Evolutionary conservation across 2,888 invertebrate genomes (phyloP), one percentile per base, ranked within the genome.

Genomic region (Tenthredo amoena): DNA sequence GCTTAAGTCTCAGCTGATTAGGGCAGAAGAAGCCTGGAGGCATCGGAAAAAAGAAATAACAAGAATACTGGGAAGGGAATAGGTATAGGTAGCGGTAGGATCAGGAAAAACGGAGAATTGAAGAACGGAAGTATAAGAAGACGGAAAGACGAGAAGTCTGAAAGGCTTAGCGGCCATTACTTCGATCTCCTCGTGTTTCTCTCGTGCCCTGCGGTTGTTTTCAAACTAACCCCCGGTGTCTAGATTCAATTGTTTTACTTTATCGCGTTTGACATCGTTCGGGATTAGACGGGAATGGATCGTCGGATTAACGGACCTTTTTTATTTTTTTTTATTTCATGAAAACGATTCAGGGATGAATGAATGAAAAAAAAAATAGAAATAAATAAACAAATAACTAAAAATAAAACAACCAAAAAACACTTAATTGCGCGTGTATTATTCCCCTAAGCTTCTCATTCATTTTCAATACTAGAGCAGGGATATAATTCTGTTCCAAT

Each of bases 231-330:
- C 81, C 79, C 21, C 34, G 62, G 21, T 81, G 81, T 40, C 62
- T 21, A 40, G 81, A 81, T 81, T 81, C 81, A 81, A 81, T 81
- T 81, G 62, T 81, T 81, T 81, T 81, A 81, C 81, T 81, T 81
- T 81, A 81, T 81, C 81, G 40, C 81, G 58, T 81, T 81, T 81
- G 62, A 81, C 81, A 62, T 81, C 81, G 81, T 62, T 62, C 81
- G 21, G 81, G 58, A 81, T 81, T 81, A 81, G 81, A 81, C 62
- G 81, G 50, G 40, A 81, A 81, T 81, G 34, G 62, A 81, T 81
- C 58, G 58, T 62, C 58, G 81, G 81, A 81, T 81, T 81, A 58
- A 40, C 40, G 62, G 62, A 62, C 40, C 58, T 58, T 62, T 77
- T 50, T 26, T n/a, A n/a, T n/a, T 26, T 26, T 26, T 26, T 26